Evolutionary conservation across 2,888 invertebrate species (phyloP).

Genomic region (Drosophila mettleri): DNA sequence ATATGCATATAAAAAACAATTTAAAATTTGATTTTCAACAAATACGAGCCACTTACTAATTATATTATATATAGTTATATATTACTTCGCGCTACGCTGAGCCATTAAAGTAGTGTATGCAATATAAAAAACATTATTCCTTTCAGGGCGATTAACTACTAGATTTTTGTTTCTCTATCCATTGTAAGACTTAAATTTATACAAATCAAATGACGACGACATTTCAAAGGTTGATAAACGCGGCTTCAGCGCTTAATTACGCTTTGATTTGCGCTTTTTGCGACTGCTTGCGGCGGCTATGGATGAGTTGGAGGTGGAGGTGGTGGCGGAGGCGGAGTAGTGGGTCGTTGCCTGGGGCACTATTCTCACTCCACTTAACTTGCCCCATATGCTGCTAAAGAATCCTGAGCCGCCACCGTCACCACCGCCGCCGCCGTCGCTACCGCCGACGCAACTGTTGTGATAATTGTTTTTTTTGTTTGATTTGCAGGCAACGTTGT

Average conservation of each 20-base stretch:
- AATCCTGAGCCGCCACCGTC: conserved; percentile 52
- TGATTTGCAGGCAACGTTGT: conserved; percentile 53
- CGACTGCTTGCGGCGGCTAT: conserved; percentile 62
- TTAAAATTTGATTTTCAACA: conserved; percentile 70
- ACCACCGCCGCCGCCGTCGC: too few relatives aligned
- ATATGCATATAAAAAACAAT: conserved; percentile 67
- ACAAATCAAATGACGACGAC: conserved; percentile 56
- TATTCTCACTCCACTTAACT: conserved; percentile 42
- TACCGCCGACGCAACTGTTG: conserved; percentile 49
- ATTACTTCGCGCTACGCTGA: conserved; percentile 47
- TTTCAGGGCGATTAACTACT: conserved; percentile 64
- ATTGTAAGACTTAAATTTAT: conserved; percentile 54
- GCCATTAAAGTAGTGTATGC: conserved; percentile 61
- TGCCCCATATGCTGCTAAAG: conserved; percentile 67
- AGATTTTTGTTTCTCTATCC: conserved; percentile 35
- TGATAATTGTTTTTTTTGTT: conserved; percentile 54
- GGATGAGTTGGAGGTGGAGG: conserved; percentile 28
- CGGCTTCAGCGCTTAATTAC: conserved; percentile 46
- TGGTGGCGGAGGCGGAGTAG: conserved; percentile 21
- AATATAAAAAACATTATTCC: conserved; percentile 69
- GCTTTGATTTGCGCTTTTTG: conserved; percentile 81
- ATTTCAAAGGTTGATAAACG: conserved; percentile 31
- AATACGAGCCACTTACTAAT: conserved; percentile 64
- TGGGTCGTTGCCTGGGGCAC: conserved; percentile 18
- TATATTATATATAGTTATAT: conserved; percentile 57